phyloP scores from a whole-genome alignment of 2,888 invertebrate genomes.

The Nasonia oneida region DNA sequence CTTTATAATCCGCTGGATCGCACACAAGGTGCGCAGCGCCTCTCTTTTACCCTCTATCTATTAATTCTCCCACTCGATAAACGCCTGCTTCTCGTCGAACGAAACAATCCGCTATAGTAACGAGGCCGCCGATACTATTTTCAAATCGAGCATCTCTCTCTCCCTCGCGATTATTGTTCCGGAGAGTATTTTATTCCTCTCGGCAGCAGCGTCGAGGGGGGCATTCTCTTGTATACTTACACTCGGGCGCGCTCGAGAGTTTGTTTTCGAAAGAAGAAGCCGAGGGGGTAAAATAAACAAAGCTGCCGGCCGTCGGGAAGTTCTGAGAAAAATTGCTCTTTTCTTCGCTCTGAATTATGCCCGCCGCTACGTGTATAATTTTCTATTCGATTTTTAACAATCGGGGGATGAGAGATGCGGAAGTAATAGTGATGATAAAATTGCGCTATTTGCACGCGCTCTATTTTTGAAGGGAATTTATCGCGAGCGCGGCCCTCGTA shows the following conservation, averaged over 20 bases:
- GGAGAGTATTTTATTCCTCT: constrained; percentile 30
- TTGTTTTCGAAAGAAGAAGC: constrained; percentile 45
- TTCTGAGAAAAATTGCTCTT: not conserved
- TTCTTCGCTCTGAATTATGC: not conserved
- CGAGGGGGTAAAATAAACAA: constrained; percentile 27
- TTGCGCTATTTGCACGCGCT: not conserved
- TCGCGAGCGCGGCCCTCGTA: not conserved
- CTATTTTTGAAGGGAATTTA: not conserved
- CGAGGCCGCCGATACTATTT: not conserved
- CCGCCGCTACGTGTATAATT: too few relatives aligned
- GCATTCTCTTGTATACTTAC: constrained; percentile 13
- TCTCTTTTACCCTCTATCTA: not conserved
- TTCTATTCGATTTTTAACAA: not conserved
- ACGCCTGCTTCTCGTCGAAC: not conserved
- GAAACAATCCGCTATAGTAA: not conserved
- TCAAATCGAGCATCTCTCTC: not conserved
- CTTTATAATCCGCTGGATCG: too few relatives aligned
- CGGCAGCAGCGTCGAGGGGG: not conserved
- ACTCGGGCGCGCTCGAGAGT: not conserved
- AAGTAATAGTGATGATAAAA: constrained; percentile 1
- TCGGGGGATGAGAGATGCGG: not conserved
- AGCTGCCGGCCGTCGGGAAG: not conserved
- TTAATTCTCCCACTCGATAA: not conserved
- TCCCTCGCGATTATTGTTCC: constrained; percentile 38
- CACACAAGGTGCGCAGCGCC: too few relatives aligned